These are phyloP conservation scores for Hippopotamus amphibius DNA, from an alignment of 2,113 vertebrate species.

Conservation along the genomic window DNA sequence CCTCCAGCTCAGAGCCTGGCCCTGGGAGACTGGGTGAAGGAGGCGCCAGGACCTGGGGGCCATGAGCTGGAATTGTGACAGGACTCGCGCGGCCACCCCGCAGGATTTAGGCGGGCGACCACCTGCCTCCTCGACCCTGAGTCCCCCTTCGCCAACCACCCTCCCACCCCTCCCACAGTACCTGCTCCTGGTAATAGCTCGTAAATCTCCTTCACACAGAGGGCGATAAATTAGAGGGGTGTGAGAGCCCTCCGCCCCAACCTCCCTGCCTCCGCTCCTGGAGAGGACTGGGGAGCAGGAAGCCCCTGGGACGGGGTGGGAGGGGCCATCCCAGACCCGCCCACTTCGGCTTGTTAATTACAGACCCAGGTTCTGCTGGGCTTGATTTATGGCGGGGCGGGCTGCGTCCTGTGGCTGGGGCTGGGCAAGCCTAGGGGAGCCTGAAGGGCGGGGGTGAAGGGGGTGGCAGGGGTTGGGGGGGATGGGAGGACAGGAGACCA, in stretches of 20 bases:
- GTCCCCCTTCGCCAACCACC: not conserved
- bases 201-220: constrained; percentile 84
- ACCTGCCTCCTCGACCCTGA: constrained; percentile 51
- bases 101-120: constrained; percentile 78
- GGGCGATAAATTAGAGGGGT: constrained; percentile 84
- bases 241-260: constrained; percentile 45
- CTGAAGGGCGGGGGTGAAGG: not conserved
- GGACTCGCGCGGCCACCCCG: not conserved
- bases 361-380: constrained; percentile 56
- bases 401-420: not conserved
- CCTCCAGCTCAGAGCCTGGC: accelerated
- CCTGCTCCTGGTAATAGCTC: constrained; percentile 71
- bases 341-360: constrained; percentile 81
- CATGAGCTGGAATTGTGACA: accelerated
- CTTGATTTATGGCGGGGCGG: constrained; percentile 73
- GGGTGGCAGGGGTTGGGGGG: not conserved
- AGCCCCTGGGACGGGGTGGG: constrained; percentile 81
- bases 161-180: not conserved
- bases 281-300: constrained; percentile 78
- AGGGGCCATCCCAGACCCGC: not conserved
- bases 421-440: not conserved
- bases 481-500: not conserved
- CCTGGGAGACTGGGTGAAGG: not conserved
- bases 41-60: not conserved
- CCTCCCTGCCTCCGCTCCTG: not conserved